Evolutionary conservation across 2,113 vertebrate species (phyloP), one percentile per base, ranked within the genome.

Genomic region (Dasyurus viverrinus): DNA sequence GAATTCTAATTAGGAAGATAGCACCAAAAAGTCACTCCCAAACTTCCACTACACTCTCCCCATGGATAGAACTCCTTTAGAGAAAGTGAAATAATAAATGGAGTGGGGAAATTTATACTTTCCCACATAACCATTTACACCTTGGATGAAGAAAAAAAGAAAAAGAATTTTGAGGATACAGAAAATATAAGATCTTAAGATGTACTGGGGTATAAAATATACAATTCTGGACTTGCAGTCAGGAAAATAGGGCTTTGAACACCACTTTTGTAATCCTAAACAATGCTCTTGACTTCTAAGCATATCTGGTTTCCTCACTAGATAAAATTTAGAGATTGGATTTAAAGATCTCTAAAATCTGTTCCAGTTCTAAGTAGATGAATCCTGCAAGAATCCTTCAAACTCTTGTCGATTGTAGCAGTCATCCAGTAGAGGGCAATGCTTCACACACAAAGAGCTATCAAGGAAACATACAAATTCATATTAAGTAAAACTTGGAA

Each of bases 361-460:
- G 5, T 84, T 84, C 36, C n/a, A 84, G 5, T 42, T 84, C 14
- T 8, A 84, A n/a, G 36, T 22, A 42, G n/a, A 84, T 84, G n/a
- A n/a, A 42, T 84, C 68, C 68, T 84, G 0, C 4, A 42, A n/a
- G n/a, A n/a, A n/a, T 42, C 14, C 7, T 42, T 84, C 68, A 22
- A 42, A 84, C 36, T 84, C 68, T 84, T 42, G 36, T 84, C 30
- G 60, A 76, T 42, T 84, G 14, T 25, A 93, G 92, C 36, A 91
- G 14, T 76, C 50, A 76, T 30, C 47, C 92, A 50, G 89, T n/a
- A 93, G 94, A 90, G 42, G 90, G 84, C 91, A 95, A 94, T 68
- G 53, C 54, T 97, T 95, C 52, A 93, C 47, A 93, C 57, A n/a
- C 14, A 84, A n/a, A 84, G 68, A 84, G 8, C 6, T 42, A 76